These are phyloP conservation scores for Microcebus griseorufus DNA, from an alignment of 2,113 vertebrate genomes.

Conservation along the genomic window DNA sequence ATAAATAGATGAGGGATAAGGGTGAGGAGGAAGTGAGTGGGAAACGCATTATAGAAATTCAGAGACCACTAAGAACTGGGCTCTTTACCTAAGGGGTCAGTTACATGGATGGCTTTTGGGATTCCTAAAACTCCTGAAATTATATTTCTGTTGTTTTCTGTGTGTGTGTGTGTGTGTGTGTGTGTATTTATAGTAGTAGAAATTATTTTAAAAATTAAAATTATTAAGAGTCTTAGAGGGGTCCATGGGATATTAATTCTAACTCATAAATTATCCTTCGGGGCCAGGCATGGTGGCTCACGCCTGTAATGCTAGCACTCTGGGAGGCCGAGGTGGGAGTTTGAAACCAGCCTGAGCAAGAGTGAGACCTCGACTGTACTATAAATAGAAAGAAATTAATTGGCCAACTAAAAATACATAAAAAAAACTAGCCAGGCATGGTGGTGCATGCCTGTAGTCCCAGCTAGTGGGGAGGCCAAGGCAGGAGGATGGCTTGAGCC, in stretches of 20 bases:
- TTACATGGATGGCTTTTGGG: not conserved
- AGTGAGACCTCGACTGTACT: too few species aligned
- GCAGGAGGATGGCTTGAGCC: too few species aligned
- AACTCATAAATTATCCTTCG: not conserved
- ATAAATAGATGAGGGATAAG: not conserved
- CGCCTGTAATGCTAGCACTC: too few species aligned
- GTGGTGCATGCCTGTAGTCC: too few species aligned
- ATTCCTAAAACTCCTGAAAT: not conserved
- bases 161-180: not conserved
- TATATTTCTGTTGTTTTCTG: not conserved
- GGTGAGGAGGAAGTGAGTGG: rapidly evolving
- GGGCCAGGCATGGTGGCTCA: too few species aligned
- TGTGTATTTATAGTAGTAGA: not conserved
- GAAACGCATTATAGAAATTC: not conserved
- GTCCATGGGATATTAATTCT: not conserved
- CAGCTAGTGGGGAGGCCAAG: too few species aligned
- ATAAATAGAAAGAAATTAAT: too few species aligned
- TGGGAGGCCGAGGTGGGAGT: too few species aligned
- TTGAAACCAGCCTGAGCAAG: too few species aligned
- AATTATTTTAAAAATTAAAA: not conserved
- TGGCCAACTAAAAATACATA: too few species aligned
- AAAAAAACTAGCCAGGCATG: too few species aligned
- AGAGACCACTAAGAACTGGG: not conserved
- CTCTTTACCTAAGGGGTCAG: not conserved
- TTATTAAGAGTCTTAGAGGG: not conserved